phyloP scores from a whole-genome alignment of 2,113 vertebrate species.

The Tragelaphus scriptus region DNA sequence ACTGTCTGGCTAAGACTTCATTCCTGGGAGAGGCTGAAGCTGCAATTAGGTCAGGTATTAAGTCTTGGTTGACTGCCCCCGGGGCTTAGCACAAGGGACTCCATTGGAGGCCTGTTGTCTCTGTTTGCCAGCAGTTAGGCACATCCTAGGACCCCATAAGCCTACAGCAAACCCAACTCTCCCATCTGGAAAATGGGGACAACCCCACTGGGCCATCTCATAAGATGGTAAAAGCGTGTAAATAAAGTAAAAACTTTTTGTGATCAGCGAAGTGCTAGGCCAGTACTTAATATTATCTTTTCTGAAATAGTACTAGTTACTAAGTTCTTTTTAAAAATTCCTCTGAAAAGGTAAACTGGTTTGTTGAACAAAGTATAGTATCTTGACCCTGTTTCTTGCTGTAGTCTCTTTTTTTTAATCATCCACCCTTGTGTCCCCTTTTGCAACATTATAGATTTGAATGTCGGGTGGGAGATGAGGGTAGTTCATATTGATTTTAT shows the following conservation, averaged over 20 bases:
- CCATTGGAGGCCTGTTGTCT: background rate
- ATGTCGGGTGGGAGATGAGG: fast-evolving
- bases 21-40: background rate
- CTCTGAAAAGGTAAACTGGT: background rate
- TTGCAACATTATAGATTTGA: fast-evolving
- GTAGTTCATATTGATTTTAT: background rate
- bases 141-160: background rate
- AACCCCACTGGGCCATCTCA: fast-evolving
- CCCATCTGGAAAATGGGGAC: background rate
- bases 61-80: background rate
- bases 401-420: background rate
- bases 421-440: too few relatives aligned
- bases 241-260: background rate
- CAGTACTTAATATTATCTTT: background rate
- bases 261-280: fast-evolving
- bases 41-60: background rate
- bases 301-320: background rate
- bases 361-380: background rate
- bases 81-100: background rate
- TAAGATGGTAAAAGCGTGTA: background rate
- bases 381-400: background rate
- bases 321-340: background rate
- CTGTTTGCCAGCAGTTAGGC: background rate
- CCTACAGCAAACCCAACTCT: too few relatives aligned
- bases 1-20: background rate